phyloP scores from a whole-genome alignment of 1,140 invertebrate species.

The Magallana angulata region DNA sequence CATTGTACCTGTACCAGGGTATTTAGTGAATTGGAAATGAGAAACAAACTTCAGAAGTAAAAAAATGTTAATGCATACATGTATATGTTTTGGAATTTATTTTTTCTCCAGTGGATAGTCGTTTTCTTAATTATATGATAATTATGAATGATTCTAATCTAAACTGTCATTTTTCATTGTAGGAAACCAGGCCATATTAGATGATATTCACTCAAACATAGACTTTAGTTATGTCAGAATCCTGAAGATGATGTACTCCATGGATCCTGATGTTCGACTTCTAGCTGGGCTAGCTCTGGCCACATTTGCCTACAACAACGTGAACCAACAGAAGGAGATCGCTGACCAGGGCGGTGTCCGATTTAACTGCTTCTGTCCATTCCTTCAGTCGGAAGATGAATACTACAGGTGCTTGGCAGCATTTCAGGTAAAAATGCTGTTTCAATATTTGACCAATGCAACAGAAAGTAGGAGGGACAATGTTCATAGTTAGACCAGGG shows the following conservation, averaged over 20 bases:
- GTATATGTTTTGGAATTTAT: too few species aligned
- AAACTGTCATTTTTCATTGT: slow-evolving; percentile 11
- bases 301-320: slow-evolving; percentile 78
- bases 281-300: slow-evolving; percentile 76
- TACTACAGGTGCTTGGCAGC: slow-evolving; percentile 74
- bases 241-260: slow-evolving; percentile 75
- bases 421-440: slow-evolving; percentile 73
- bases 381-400: slow-evolving; percentile 76
- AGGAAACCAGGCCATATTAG: slow-evolving; percentile 75
- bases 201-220: slow-evolving; percentile 71
- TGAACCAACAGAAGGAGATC: slow-evolving; percentile 76
- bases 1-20: too few species aligned
- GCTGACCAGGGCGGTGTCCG: slow-evolving; percentile 76
- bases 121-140: too few species aligned
- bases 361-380: slow-evolving; percentile 76
- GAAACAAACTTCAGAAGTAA: too few species aligned
- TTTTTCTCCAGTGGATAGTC: too few species aligned
- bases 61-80: too few species aligned
- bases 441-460: too few species aligned
- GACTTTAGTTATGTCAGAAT: slow-evolving; percentile 78
- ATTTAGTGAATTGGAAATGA: too few species aligned
- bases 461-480: too few species aligned
- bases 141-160: too few species aligned
- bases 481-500: too few species aligned
- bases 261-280: slow-evolving; percentile 72